phyloP scores from a whole-genome alignment of 2,797 vertebrate genomes.

The Phoeniculus purpureus region DNA sequence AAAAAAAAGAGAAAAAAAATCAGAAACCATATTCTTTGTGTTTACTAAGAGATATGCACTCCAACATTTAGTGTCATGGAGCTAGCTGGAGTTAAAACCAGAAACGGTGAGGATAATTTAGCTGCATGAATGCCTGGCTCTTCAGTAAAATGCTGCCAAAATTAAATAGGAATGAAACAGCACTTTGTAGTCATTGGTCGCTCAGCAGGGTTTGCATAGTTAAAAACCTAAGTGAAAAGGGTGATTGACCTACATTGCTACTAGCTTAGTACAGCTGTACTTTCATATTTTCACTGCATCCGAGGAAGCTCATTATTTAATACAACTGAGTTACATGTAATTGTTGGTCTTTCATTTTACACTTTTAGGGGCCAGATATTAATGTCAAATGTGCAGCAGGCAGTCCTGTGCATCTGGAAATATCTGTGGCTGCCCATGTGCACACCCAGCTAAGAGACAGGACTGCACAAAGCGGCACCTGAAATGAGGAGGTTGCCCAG shows the following conservation, averaged over 20 bases:
- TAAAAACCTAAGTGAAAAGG: constrained; percentile 78
- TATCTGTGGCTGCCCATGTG: neutral
- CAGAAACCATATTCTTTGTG: constrained; percentile 58
- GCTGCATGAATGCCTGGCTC: constrained; percentile 71
- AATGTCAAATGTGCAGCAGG: neutral
- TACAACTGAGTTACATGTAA: constrained; percentile 69
- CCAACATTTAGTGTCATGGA: constrained; percentile 62
- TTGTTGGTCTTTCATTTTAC: constrained; percentile 65
- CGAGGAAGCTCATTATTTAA: constrained; percentile 77
- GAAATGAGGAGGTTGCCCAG: constrained; percentile 22
- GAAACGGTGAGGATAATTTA: constrained; percentile 73
- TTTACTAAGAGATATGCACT: constrained; percentile 69
- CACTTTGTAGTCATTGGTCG: constrained; percentile 78
- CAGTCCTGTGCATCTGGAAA: constrained; percentile 7
- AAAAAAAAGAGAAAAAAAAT: neutral
- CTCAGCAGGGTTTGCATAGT: constrained; percentile 76
- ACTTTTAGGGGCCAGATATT: constrained; percentile 62
- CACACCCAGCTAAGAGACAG: neutral
- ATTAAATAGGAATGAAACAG: constrained; percentile 77
- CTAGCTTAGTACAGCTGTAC: constrained; percentile 74
- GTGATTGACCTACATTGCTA: constrained; percentile 78
- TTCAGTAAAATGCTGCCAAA: constrained; percentile 76
- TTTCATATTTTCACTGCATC: constrained; percentile 71
- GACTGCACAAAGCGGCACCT: neutral
- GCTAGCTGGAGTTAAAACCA: constrained; percentile 67